Base-by-base conservation (phyloP, 2,888 invertebrate species). In the Eumacrocentrus americanus region DNA sequence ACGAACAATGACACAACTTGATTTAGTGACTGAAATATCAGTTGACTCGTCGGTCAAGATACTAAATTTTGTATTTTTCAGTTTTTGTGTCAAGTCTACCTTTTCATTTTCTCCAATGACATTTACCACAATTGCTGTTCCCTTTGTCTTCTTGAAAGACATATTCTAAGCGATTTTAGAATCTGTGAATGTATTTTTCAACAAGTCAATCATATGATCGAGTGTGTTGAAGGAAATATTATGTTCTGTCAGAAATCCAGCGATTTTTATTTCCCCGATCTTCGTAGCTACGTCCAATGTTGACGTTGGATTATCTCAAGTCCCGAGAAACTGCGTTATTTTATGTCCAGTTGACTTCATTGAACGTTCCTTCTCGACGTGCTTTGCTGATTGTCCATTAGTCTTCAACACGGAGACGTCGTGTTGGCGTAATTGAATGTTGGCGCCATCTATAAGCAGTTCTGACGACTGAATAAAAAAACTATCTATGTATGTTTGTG, bases 31-130 rank as follows among this genome's bases (percentile, higher is more conserved):
- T 14, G 62, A 47, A 14, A 71, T 69, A 48, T 74, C 71, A 0
- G 72, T 73, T 0, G 69, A 68, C 60, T 72, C 72, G 50, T 72
- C 69, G 0, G 67, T 67, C 9, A 71, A 44, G 9, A 73, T 62
- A 14, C 67, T 65, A 65, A 71, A 74, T 67, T 67, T 63, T 22
- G 47, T 12, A 42, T 18, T 37, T 60, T 67, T 69, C 54, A 69
- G 65, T 51, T 63, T 69, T 50, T 61, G 55, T 9, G 38, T 54
- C 40, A 69, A 64, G 55, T 56, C 61, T 62, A 64, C 58, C 58
- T 72, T 72, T 58, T 67, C 66, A 38, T 40, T 22, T n/a, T 46
- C 38, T 20, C 67, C 72, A 54, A 75, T 64, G 6, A 71, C 72
- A 53, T 73, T 72, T 42, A 61, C 68, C 6, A 70, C 58, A n/a